Base-by-base conservation (phyloP, 1,140 invertebrate species). In the Globodera rostochiensis region DNA sequence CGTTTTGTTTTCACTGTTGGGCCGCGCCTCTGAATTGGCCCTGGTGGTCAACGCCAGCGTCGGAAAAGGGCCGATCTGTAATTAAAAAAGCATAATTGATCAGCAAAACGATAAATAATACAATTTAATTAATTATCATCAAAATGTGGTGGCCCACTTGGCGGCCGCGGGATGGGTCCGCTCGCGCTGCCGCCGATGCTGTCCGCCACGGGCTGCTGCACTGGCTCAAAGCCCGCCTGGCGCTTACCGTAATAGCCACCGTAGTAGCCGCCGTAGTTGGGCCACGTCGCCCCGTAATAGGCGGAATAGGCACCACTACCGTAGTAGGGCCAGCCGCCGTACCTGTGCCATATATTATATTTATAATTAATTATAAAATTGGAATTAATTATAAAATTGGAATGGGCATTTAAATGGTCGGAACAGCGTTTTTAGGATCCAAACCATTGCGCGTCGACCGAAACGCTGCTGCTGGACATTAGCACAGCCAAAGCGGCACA, bases 201-300 rank as follows among this genome's bases (percentile, higher is more conserved):
- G n/a, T 71, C 69, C 46, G 69, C 69, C 69, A 45, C 69, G 9
- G 69, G 69, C 69, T 71, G 69, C 69, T 71, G 69, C 69, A 71
- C 69, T 21, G 69, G 69, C 69, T 47, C 69, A 47, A 71, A 71
- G 69, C 69, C 69, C 25, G 69, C 69, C 69, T 71, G 69, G 25
- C 69, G 69, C 69, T 71, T 71, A 13, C 25, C 69, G 69, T 71
- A 71, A 47, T 45, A 45, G 36, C 36, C n/a, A 45, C 67, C 67
- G 67, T 69, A 69, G 67, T 69, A 69, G 67, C 67, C 67, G 5
- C 46, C 9, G 69, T 71, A 71, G 69, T 11, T 25, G 69, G 69
- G 69, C 69, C 69, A 71, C 36, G n/a, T 9, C 11, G 50, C 50
- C 50, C 50, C 50, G 50, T 53, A 21, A 5, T 69, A 69, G n/a